Conservation (phyloP, 1,140 invertebrate species). For the Neodiprion lecontei region DNA sequence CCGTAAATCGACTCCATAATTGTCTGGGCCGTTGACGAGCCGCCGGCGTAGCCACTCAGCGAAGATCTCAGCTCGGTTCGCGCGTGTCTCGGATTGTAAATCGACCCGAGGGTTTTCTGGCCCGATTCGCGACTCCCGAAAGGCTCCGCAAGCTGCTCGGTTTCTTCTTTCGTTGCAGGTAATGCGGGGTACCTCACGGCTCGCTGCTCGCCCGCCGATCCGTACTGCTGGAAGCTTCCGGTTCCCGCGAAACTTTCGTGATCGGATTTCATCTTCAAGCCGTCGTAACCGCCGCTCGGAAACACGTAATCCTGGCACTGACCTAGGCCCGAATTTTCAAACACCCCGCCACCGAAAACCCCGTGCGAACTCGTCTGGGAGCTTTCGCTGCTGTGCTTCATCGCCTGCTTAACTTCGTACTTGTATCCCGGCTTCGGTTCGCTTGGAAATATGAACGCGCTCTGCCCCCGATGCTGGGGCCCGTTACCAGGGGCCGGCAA, state of each 20-base stretch:
- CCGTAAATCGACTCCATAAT: constrained; percentile 48
- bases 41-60: constrained; percentile 22
- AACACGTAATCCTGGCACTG: no score
- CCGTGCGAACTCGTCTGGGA: background rate
- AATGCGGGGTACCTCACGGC: background rate
- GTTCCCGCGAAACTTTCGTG: background rate
- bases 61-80: constrained; percentile 37
- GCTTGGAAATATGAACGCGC: constrained; percentile 44
- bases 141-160: constrained; percentile 27
- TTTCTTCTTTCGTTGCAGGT: constrained; percentile 24
- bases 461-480: constrained; percentile 42
- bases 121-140: constrained; percentile 46
- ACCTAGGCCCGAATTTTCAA: no score
- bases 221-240: background rate
- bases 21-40: constrained; percentile 34
- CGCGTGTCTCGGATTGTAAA: constrained; percentile 30
- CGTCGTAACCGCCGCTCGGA: background rate
- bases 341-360: background rate
- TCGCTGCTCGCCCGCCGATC: background rate
- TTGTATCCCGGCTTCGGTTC: constrained; percentile 20
- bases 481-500: constrained; percentile 41
- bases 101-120: constrained; percentile 24
- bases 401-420: background rate
- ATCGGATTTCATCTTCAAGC: background rate
- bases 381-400: background rate